These are phyloP conservation scores for Dipodomys ordii DNA, from an alignment of 2,113 vertebrate species.

Conservation along the genomic window DNA sequence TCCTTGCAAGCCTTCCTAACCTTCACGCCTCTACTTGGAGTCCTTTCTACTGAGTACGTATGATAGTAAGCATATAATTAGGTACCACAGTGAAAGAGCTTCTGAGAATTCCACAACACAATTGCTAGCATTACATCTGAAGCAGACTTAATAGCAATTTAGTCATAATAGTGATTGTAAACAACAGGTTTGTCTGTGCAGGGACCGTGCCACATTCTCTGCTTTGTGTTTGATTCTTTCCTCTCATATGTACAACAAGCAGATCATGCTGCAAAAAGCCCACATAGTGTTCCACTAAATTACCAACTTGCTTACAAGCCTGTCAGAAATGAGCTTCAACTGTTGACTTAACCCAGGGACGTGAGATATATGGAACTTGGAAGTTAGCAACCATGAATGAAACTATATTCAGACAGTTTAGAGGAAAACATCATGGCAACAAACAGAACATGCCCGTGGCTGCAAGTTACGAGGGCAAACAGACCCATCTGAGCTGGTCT, in stretches of 20 bases:
- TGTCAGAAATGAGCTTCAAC: conserved; percentile 59
- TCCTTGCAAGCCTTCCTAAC: not conserved
- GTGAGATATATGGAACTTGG: conserved; percentile 40
- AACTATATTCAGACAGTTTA: conserved; percentile 28
- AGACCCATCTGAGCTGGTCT: not conserved
- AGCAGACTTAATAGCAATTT: not conserved
- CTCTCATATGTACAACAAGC: not conserved
- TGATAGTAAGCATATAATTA: not conserved
- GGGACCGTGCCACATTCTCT: not conserved
- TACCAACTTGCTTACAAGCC: conserved; percentile 30
- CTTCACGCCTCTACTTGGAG: not conserved
- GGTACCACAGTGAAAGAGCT: not conserved
- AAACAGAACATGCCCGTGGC: not conserved
- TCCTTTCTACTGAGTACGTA: not conserved
- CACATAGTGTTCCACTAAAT: not conserved
- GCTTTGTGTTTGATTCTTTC: not conserved
- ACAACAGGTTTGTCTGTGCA: not conserved
- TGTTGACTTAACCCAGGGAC: not conserved
- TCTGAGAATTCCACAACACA: not conserved
- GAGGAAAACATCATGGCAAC: not conserved
- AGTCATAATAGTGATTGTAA: not conserved
- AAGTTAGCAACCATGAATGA: conserved; percentile 57
- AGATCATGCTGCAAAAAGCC: not conserved
- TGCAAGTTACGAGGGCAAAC: not conserved
- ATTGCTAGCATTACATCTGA: too few species aligned